phyloP scores from a whole-genome alignment of 2,888 invertebrate species.

The Dryococelus australis region DNA sequence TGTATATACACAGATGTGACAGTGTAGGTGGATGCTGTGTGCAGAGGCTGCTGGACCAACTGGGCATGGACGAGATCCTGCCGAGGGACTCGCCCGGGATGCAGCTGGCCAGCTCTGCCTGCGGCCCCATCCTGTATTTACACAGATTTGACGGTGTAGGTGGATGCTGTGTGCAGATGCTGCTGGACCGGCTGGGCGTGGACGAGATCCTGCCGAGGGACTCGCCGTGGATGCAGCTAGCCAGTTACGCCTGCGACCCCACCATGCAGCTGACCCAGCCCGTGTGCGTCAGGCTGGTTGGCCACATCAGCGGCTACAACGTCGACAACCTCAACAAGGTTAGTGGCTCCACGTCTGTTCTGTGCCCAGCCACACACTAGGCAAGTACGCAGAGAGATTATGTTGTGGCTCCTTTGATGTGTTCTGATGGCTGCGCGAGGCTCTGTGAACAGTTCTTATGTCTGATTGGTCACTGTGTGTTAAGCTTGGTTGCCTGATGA shows the following conservation, averaged over 20 bases:
- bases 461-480: too few species aligned
- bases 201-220: background rate
- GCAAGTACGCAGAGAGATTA: too few species aligned
- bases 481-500: too few species aligned
- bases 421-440: too few species aligned
- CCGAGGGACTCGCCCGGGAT: background rate
- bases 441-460: too few species aligned
- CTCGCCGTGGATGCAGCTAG: background rate
- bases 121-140: background rate
- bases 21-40: background rate
- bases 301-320: conserved; percentile 17
- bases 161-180: background rate
- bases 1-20: too few species aligned
- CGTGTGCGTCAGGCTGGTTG: background rate
- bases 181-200: background rate
- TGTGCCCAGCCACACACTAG: too few species aligned
- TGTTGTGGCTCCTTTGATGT: too few species aligned
- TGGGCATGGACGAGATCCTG: background rate
- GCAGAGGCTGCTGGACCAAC: background rate
- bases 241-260: background rate
- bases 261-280: background rate
- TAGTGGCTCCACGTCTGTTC: background rate
- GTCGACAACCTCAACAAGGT: conserved; percentile 3
- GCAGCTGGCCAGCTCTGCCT: background rate
- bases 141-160: too few species aligned